Percentiles rank a stretch among this genome's conserved stretches.
Conservation (phyloP, 2,888 invertebrate species). For the Pecten maximus region DNA sequence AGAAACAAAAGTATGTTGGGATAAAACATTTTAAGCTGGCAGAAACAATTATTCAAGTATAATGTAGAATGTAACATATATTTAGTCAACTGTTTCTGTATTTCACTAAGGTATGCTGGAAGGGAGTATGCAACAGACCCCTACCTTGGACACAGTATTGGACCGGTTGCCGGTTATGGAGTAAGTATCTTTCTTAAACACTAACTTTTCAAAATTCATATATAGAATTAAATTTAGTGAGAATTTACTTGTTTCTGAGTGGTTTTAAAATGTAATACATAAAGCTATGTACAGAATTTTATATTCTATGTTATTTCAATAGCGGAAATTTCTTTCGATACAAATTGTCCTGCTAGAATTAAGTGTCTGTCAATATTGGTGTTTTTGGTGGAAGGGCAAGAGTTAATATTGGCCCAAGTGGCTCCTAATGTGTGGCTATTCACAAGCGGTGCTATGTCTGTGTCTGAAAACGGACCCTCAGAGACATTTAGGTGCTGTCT, state of each 20-base stretch:
- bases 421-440: background rate
- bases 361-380: background rate
- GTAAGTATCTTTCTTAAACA: slow-evolving; percentile 85
- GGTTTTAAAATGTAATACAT: no score
- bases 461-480: background rate
- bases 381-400: background rate
- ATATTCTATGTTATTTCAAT: background rate
- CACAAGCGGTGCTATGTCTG: background rate
- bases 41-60: background rate
- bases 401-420: background rate
- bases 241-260: background rate
- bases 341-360: background rate
- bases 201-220: background rate
- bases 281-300: background rate
- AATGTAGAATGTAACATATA: background rate
- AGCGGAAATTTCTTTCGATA: background rate
- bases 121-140: slow-evolving; percentile 86
- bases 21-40: no score
- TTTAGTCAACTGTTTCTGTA: background rate
- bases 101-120: slow-evolving; percentile 64
- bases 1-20: no score
- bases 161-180: slow-evolving; percentile 98
- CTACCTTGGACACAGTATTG: slow-evolving; percentile 96
- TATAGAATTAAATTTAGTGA: no score
- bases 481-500: background rate